Evolutionary conservation across 2,113 vertebrate species (phyloP), one percentile per base, ranked within the genome.

Genomic region (Leptobrachium leishanense): DNA sequence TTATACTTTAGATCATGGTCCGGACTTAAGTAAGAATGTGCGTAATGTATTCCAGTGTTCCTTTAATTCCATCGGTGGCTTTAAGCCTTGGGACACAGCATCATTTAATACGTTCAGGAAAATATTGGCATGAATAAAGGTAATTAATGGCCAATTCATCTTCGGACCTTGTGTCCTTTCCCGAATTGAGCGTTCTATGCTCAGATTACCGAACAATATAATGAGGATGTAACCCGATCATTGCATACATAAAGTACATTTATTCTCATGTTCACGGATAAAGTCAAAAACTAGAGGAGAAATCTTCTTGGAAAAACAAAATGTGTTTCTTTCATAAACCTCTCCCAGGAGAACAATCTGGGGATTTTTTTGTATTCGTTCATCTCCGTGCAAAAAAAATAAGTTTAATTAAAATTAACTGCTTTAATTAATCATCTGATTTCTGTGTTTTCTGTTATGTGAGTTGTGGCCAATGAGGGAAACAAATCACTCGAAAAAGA

Each of bases 181-280:
- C 63, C 42, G 66, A 40, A 55, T 78, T 20, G 15, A 10, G 40
- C 40, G 53, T 70, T 31, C 41, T 41, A 44, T 72, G 20, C 71
- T 80, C 77, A 66, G 70, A 67, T 80, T 68, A 67, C 77, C 42
- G 70, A 57, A 67, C 70, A 68, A 43, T 43, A 46, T 80, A 80
- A 80, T 74, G 77, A 80, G 63, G 70, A 31, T 74, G 77, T 74
- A 80, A 80, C 71, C 20, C 43, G 70, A 80, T 80, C 70, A 39
- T 62, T 13, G 70, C 13, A 74, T 73, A 68, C 20, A 68, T 10
- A 73, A 65, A 44, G 41, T 59, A 67, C 71, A 67, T 80, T 80
- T 73, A 68, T 67, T 67, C 50, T 74, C 77, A 71, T 68, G 70
- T 74, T 59, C 77, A 66, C 11, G 62, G 62, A 68, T 50, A 64